A percentile compares a stretch with the other conserved stretches of the same genome.
phyloP scores from a whole-genome alignment of 1,140 invertebrate species.

The Philotrypesis tridentata region DNA sequence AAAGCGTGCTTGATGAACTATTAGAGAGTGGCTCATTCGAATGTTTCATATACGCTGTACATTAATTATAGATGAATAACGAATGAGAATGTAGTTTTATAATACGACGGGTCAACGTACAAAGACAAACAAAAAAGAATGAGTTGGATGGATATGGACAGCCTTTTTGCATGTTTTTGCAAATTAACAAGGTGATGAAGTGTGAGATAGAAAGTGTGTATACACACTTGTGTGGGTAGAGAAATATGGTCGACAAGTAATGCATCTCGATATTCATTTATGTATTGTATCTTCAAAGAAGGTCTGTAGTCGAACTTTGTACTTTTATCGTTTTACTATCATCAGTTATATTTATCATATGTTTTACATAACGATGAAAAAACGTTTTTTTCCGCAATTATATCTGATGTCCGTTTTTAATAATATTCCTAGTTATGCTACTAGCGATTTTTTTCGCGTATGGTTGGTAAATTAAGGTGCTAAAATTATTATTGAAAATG shows the following conservation, averaged over 20 bases:
- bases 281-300: constrained; percentile 2
- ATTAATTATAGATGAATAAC: constrained; percentile 26
- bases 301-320: constrained; percentile 17
- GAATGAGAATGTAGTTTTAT: constrained; percentile 38
- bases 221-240: not conserved
- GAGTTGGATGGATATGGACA: constrained; percentile 1
- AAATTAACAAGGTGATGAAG: not conserved
- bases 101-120: constrained; percentile 31
- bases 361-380: constrained; percentile 14
- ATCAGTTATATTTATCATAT: constrained; percentile 20
- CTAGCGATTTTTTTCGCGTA: not conserved
- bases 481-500: constrained; percentile 18
- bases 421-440: not conserved
- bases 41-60: constrained; percentile 30
- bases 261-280: constrained; percentile 18
- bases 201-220: not conserved
- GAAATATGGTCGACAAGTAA: constrained; percentile 15
- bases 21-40: constrained; percentile 8
- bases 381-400: not conserved
- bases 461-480: constrained; percentile 1
- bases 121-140: constrained; percentile 24
- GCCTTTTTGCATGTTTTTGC: constrained; percentile 32
- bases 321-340: not conserved
- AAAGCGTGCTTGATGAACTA: constrained; percentile 23
- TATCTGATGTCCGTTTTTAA: not conserved